Percentiles rank a stretch among this genome's conserved stretches.
Evolutionary conservation across 2,797 vertebrate genomes (phyloP).

Genomic region (Channallabes apus): DNA sequence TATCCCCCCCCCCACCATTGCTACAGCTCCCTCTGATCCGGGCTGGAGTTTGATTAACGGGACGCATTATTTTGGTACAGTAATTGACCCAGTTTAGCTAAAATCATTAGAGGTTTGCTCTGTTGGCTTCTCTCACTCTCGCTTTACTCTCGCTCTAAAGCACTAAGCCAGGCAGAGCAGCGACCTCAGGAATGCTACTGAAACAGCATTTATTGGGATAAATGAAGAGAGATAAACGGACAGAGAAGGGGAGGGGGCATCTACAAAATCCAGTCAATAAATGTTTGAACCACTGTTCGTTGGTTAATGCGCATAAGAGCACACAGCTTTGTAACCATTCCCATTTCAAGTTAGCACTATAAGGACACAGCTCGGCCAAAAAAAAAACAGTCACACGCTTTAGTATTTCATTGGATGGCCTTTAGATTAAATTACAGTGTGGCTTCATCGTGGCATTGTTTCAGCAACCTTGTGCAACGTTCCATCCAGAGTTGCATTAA

Average conservation of each 20-base stretch:
- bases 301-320: constrained; percentile 30
- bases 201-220: constrained; percentile 31
- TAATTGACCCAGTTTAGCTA: constrained; percentile 58
- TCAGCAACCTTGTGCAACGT: no score
- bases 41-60: constrained; percentile 51
- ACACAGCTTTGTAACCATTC: neutral
- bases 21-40: constrained; percentile 29
- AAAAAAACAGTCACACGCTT: no score
- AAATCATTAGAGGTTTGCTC: constrained; percentile 60
- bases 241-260: constrained; percentile 6
- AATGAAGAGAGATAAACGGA: constrained; percentile 26
- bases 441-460: no score
- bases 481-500: no score
- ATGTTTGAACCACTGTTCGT: constrained; percentile 35
- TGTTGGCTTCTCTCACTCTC: constrained; percentile 44
- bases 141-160: constrained; percentile 20
- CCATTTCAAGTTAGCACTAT: neutral
- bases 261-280: constrained; percentile 48
- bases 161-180: neutral
- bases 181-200: constrained; percentile 21
- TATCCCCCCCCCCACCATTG: constrained; percentile 8
- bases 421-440: no score
- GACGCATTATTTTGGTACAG: constrained; percentile 39
- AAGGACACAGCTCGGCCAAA: no score
- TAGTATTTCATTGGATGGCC: no score